Evolutionary conservation across 2,888 invertebrate species (phyloP).

Genomic region (Encarsia formosa): DNA sequence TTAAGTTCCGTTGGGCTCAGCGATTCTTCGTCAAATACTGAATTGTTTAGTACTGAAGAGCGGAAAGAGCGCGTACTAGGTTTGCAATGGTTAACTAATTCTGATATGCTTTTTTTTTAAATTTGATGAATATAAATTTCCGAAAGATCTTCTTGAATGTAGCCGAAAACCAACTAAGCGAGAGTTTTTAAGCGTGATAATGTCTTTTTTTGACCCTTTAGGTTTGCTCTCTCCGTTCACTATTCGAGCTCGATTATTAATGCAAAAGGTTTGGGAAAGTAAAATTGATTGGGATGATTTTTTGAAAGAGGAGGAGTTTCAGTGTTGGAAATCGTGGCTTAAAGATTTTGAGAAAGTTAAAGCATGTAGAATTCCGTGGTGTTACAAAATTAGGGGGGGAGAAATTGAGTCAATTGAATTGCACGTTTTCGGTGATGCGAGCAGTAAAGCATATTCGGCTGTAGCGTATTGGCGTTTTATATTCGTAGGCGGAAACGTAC

Average conservation of each 20-base stretch:
- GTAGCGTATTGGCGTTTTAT: conserved; percentile 27
- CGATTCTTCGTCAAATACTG: not conserved
- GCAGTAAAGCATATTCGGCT: conserved; percentile 30
- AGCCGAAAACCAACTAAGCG: conserved; percentile 3
- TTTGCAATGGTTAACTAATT: conserved; percentile 6
- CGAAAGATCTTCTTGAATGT: not conserved
- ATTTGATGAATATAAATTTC: not conserved
- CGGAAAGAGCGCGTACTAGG: conserved; percentile 9
- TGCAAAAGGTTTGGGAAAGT: conserved; percentile 9
- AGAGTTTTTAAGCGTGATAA: conserved; percentile 4
- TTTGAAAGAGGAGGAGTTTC: not conserved
- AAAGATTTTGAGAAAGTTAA: not conserved
- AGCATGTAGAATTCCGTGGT: not conserved
- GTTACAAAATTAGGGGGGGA: conserved; percentile 2
- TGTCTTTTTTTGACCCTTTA: conserved; percentile 9
- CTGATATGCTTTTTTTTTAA: not conserved
- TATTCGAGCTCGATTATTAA: conserved; percentile 3
- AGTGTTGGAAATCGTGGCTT: conserved; percentile 6
- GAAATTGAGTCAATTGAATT: conserved; percentile 18
- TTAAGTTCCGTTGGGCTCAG: not conserved
- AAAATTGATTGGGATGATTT: conserved; percentile 8
- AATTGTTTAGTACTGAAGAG: not conserved
- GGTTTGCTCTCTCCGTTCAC: conserved; percentile 5
- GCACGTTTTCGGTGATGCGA: conserved; percentile 34
- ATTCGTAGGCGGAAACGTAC: not conserved